These are phyloP conservation scores for Hymenopus coronatus DNA, from an alignment of 2,888 invertebrate species.

Conservation along the genomic window DNA sequence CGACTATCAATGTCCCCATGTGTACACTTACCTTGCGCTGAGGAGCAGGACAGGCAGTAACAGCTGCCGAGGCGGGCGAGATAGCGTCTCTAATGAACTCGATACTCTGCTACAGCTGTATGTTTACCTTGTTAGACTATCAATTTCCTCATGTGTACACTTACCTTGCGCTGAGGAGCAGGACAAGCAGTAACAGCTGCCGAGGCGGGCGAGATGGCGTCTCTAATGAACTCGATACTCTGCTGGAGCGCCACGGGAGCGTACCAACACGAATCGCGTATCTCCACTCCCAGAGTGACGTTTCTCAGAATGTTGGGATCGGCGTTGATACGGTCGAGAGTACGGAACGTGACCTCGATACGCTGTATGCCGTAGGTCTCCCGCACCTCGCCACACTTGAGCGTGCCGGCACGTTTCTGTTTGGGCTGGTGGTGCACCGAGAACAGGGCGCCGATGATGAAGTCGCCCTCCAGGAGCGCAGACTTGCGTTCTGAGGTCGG, in stretches of 20 bases:
- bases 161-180: background rate
- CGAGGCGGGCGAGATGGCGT: conserved; percentile 55
- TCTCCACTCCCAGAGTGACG: conserved; percentile 64
- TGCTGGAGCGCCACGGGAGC: conserved; percentile 75
- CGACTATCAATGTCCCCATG: too few relatives aligned
- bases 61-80: conserved; percentile 40
- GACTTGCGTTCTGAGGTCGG: conserved; percentile 43
- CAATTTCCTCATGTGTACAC: too few relatives aligned
- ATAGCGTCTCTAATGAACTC: conserved; percentile 71
- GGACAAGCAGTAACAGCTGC: background rate
- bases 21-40: background rate
- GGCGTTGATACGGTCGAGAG: conserved; percentile 63
- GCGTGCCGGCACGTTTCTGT: conserved; percentile 40
- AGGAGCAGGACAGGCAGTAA: background rate
- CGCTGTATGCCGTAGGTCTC: conserved; percentile 76
- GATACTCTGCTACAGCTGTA: conserved; percentile 39
- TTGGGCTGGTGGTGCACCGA: conserved; percentile 55
- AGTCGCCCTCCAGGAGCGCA: conserved; percentile 55
- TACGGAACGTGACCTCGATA: conserved; percentile 61
- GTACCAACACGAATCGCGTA: conserved; percentile 80
- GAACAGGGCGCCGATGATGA: conserved; percentile 57
- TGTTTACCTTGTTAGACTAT: too few relatives aligned
- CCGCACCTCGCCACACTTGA: conserved; percentile 57
- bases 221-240: conserved; percentile 70
- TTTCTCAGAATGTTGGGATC: conserved; percentile 56